Percentiles rank a stretch among this genome's conserved stretches.
Evolutionary conservation across 2,113 vertebrate genomes (phyloP).

Genomic region (Zosterops lateralis): DNA sequence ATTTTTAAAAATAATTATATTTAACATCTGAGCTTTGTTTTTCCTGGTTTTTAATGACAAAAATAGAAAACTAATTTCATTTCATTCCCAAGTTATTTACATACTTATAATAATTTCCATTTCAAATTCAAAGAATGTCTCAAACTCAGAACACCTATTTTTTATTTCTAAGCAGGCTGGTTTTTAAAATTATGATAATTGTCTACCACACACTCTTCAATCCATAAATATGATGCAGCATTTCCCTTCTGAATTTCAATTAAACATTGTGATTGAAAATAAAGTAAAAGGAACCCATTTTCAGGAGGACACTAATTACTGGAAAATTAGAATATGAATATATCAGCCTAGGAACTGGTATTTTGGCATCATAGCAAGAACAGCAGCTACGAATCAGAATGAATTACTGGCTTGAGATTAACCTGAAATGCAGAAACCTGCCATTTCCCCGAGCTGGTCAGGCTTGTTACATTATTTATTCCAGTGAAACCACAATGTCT

Average conservation of each 20-base stretch:
- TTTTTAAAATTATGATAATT: not conserved
- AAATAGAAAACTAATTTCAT: not conserved
- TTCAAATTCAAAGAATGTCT: not conserved
- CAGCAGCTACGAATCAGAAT: not conserved
- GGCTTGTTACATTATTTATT: not conserved
- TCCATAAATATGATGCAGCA: not conserved
- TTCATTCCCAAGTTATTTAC: not conserved
- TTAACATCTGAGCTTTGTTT: not conserved
- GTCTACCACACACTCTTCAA: not conserved
- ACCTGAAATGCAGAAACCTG: not conserved
- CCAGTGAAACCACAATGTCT: not conserved
- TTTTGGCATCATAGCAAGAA: not conserved
- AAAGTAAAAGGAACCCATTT: not conserved
- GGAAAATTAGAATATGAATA: not conserved
- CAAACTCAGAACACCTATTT: not conserved
- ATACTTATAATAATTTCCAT: not conserved
- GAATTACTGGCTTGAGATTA: not conserved
- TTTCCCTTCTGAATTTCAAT: not conserved
- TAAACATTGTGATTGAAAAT: not conserved
- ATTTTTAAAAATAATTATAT: not conserved
- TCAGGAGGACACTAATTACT: not conserved
- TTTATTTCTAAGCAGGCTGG: not conserved
- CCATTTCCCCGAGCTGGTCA: not conserved
- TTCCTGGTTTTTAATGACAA: not conserved
- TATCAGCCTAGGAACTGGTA: not conserved